Conservation (phyloP, 2,888 invertebrate genomes). For the Phengaris alcon region DNA sequence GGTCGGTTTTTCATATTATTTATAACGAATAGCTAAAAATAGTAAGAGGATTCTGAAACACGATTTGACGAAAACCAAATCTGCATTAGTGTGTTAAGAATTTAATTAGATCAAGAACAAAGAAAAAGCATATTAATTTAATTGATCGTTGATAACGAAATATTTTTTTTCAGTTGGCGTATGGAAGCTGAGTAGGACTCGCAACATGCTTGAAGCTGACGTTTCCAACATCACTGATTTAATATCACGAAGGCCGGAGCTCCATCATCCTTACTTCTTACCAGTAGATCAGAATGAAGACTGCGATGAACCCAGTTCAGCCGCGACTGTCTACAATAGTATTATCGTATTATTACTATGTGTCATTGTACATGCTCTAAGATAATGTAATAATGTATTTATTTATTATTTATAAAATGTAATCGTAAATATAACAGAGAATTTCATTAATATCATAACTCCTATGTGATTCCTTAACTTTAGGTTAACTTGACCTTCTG, state of each 20-base stretch:
- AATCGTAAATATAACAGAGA: neutral
- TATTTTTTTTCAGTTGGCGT: constrained; percentile 54
- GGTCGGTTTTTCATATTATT: neutral
- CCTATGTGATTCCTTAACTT: neutral
- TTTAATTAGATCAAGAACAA: too few species aligned
- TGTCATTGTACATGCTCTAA: constrained; percentile 50
- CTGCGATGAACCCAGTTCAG: constrained; percentile 61
- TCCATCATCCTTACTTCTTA: constrained; percentile 57
- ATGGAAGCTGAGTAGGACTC: constrained; percentile 62
- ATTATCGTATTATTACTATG: constrained; percentile 57
- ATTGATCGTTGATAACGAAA: too few species aligned
- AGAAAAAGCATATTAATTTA: too few species aligned
- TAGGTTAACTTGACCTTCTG: too few species aligned
- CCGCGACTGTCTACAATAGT: constrained; percentile 57
- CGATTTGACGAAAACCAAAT: too few species aligned
- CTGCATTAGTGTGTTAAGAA: too few species aligned
- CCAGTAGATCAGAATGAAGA: constrained; percentile 50
- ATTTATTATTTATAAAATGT: neutral
- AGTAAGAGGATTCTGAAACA: too few species aligned
- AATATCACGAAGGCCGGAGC: constrained; percentile 49
- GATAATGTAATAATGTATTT: constrained; percentile 28
- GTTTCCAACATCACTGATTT: constrained; percentile 45
- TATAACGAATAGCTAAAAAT: too few species aligned
- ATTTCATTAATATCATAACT: neutral
- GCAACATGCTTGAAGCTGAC: constrained; percentile 45